Evolutionary conservation across 2,113 vertebrate species (phyloP).

Genomic region (Pachycephala philippinensis): DNA sequence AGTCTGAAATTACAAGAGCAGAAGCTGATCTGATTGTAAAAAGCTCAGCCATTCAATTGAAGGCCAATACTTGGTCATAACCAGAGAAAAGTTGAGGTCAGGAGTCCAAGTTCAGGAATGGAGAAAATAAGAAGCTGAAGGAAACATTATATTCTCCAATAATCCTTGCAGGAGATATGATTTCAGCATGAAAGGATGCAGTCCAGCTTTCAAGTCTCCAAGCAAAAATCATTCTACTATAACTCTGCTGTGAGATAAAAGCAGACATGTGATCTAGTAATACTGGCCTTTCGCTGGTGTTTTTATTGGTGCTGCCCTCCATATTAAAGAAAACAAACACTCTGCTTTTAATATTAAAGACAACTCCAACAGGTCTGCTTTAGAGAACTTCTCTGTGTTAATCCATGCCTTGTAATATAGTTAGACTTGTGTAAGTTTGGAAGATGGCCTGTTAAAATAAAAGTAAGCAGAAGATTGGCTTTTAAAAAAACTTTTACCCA

Average conservation of each 20-base stretch:
- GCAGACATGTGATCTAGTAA: slow-evolving; percentile 48
- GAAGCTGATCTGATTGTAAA: slow-evolving; percentile 60
- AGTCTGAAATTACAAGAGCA: slow-evolving; percentile 60
- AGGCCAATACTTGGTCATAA: slow-evolving; percentile 47
- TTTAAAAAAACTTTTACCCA: not conserved
- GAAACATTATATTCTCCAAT: slow-evolving; percentile 57
- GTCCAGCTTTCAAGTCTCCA: slow-evolving; percentile 58
- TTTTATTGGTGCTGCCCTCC: slow-evolving; percentile 54
- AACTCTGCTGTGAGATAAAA: slow-evolving; percentile 60
- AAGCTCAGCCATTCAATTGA: slow-evolving; percentile 42
- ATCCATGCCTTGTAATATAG: slow-evolving; percentile 39
- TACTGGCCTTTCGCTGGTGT: slow-evolving; percentile 37
- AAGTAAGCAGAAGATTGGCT: not conserved
- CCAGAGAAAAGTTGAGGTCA: slow-evolving; percentile 45
- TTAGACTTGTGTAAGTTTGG: slow-evolving; percentile 26
- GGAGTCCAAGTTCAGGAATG: slow-evolving; percentile 55
- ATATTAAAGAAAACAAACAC: slow-evolving; percentile 60
- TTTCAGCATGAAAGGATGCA: slow-evolving; percentile 60
- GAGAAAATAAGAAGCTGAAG: slow-evolving; percentile 50
- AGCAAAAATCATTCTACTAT: slow-evolving; percentile 59
- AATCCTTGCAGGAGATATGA: slow-evolving; percentile 59
- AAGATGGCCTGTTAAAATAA: slow-evolving; percentile 39
- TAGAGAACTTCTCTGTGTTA: slow-evolving; percentile 43
- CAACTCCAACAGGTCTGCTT: slow-evolving; percentile 45
- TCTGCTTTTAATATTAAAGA: slow-evolving; percentile 61